Conservation (phyloP, 1,140 invertebrate genomes). For the Pseudomyrmex dendroicus region DNA sequence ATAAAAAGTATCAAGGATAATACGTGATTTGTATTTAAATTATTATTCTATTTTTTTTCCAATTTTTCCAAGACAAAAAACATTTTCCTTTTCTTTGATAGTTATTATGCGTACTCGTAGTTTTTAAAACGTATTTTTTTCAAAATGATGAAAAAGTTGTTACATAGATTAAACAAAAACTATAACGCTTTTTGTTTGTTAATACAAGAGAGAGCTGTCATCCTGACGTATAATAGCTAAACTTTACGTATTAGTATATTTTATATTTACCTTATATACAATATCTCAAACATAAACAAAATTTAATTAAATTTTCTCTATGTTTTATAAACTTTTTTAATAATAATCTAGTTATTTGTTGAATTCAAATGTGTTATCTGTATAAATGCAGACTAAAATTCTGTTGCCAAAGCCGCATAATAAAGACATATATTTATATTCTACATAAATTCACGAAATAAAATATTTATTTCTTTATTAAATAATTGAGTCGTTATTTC, state of each 20-base stretch:
- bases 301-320: too few species aligned
- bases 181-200: background rate
- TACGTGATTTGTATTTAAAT: background rate
- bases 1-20: background rate
- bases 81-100: too few species aligned
- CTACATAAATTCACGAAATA: background rate
- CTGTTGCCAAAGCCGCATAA: background rate
- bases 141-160: background rate
- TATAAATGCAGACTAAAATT: background rate
- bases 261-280: too few species aligned
- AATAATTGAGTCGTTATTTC: constrained; percentile 5
- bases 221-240: background rate
- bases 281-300: too few species aligned
- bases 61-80: background rate
- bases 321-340: background rate
- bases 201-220: background rate
- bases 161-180: background rate
- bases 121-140: too few species aligned
- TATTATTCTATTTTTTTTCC: background rate
- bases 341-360: background rate
- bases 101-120: too few species aligned
- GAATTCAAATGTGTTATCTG: background rate
- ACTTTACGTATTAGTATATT: too few species aligned
- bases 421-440: constrained; percentile 11
- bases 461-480: constrained; percentile 2